These are phyloP conservation scores for Diogma glabrata DNA, from an alignment of 2,888 invertebrate species.

Conservation along the genomic window DNA sequence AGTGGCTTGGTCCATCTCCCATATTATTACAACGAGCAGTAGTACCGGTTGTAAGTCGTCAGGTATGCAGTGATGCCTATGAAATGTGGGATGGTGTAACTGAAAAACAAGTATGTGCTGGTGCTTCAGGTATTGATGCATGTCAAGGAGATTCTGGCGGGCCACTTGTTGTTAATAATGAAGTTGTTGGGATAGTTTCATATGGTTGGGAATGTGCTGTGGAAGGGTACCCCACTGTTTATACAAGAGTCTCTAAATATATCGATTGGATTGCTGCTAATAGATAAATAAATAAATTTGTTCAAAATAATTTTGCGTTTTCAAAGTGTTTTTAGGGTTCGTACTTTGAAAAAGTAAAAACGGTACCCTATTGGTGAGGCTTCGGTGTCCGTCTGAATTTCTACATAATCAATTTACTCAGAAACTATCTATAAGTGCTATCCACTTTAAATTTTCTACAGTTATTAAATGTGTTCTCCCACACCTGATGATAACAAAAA, in stretches of 20 bases:
- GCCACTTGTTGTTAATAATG: background rate
- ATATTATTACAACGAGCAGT: background rate
- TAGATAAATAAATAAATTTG: too few relatives aligned
- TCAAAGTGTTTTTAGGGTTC: too few relatives aligned
- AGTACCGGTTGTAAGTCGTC: background rate
- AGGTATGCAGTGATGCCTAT: background rate
- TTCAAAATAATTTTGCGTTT: too few relatives aligned
- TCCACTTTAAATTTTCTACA: too few relatives aligned
- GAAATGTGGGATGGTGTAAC: background rate
- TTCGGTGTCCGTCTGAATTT: too few relatives aligned
- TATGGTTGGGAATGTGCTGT: background rate
- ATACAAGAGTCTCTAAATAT: background rate
- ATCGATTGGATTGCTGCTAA: background rate
- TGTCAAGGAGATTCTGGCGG: slow-evolving; percentile 4
- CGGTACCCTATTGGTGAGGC: too few relatives aligned
- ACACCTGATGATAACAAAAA: too few relatives aligned
- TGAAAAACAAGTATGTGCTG: background rate
- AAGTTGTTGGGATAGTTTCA: slow-evolving; percentile 3
- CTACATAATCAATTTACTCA: too few relatives aligned
- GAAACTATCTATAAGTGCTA: too few relatives aligned
- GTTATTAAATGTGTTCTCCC: too few relatives aligned
- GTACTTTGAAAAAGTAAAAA: too few relatives aligned
- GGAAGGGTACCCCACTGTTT: background rate
- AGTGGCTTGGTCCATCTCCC: background rate
- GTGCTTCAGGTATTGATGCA: background rate